These are phyloP conservation scores for Tetheella fluctuosa DNA, from an alignment of 2,888 invertebrate species.

Conservation along the genomic window DNA sequence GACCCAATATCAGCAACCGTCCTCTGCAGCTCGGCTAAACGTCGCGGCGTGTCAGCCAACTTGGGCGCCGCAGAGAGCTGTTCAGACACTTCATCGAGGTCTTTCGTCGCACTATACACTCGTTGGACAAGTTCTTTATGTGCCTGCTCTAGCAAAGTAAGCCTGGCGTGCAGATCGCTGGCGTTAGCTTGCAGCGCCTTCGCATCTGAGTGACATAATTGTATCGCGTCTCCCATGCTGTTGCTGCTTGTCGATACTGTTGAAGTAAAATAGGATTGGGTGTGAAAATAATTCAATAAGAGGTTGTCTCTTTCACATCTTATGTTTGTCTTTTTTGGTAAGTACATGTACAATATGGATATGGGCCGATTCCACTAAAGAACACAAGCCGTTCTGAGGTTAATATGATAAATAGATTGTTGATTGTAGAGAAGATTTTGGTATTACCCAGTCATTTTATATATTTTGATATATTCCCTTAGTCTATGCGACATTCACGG, in stretches of 20 bases:
- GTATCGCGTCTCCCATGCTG: conserved; percentile 87
- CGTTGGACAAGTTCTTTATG: conserved; percentile 69
- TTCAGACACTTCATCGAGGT: conserved; percentile 81
- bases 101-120: conserved; percentile 72
- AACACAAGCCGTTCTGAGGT: too few relatives aligned
- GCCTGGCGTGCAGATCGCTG: conserved; percentile 82
- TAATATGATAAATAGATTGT: too few relatives aligned
- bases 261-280: conserved; percentile 18
- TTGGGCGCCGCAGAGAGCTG: conserved; percentile 85
- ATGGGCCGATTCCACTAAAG: too few relatives aligned
- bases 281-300: too few relatives aligned
- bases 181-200: conserved; percentile 88
- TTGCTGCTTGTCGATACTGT: conserved; percentile 87
- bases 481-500: too few relatives aligned
- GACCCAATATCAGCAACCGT: conserved; percentile 86
- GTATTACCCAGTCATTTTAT: too few relatives aligned
- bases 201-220: conserved; percentile 88
- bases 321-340: too few relatives aligned
- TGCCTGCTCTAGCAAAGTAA: conserved; percentile 83
- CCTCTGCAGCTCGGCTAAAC: conserved; percentile 79
- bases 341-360: too few relatives aligned
- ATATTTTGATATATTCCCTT: too few relatives aligned
- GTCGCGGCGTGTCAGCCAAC: conserved; percentile 83
- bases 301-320: too few relatives aligned
- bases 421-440: too few relatives aligned